Percentiles rank a stretch among this genome's conserved stretches.
These are phyloP conservation scores for Pangasianodon hypophthalmus DNA, from an alignment of 2,113 vertebrate genomes.

Conservation along the genomic window DNA sequence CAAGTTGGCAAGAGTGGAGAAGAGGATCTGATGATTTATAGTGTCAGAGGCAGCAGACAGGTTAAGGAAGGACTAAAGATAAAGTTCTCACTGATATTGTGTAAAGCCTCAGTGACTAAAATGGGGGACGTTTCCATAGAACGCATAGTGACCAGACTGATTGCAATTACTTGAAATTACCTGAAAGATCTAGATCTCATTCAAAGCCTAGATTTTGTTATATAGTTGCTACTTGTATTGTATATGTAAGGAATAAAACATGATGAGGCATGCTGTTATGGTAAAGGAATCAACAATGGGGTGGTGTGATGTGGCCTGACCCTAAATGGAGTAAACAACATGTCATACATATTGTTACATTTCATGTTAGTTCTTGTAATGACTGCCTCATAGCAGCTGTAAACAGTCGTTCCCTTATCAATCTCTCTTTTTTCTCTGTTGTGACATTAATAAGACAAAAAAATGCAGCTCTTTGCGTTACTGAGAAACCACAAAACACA, in stretches of 20 bases:
- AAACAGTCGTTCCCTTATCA: not conserved
- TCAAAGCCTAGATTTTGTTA: not conserved
- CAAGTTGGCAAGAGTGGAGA: too few species aligned
- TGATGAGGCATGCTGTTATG: not conserved
- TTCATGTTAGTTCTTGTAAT: not conserved
- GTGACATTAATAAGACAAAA: not conserved
- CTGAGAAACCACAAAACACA: not conserved
- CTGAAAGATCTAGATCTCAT: not conserved
- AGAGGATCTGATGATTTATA: too few species aligned
- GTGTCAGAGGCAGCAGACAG: too few species aligned
- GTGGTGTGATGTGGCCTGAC: not conserved
- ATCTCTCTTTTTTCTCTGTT: not conserved
- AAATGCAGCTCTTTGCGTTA: not conserved
- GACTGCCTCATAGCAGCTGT: not conserved
- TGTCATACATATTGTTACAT: not conserved
- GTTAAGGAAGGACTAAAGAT: too few species aligned
- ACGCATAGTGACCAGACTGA: too few species aligned
- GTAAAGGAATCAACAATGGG: not conserved
- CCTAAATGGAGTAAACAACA: not conserved
- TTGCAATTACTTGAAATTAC: too few species aligned
- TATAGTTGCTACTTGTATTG: not conserved
- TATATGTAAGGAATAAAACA: not conserved
- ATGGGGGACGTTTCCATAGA: too few species aligned
- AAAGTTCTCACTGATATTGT: not conserved
- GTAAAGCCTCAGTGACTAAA: not conserved